Evolutionary conservation across 2,113 vertebrate genomes (phyloP).

Genomic region (Mobula birostris): DNA sequence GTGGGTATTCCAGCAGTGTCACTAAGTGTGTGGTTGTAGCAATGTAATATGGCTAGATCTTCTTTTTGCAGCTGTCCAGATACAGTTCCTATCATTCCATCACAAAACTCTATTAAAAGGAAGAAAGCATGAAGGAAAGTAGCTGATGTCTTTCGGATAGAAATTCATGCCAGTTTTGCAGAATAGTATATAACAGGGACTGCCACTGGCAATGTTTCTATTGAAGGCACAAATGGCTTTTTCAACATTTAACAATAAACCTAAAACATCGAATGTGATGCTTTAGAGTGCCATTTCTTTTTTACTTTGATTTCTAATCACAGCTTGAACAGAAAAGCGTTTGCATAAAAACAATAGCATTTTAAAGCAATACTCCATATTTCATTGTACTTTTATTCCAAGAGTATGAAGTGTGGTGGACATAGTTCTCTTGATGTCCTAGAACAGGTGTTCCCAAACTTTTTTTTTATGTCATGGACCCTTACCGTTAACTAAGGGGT

Average conservation of each 20-base stretch:
- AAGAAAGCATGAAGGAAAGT: neutral
- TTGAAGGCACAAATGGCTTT: neutral
- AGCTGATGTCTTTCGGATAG: neutral
- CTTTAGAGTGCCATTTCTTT: neutral
- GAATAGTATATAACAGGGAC: neutral
- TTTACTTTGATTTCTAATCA: conserved; percentile 8
- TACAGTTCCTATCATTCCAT: neutral
- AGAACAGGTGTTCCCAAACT: no score
- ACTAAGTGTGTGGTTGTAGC: neutral
- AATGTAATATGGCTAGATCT: neutral
- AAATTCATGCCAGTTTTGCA: neutral
- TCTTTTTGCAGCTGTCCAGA: neutral
- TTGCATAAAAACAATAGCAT: neutral
- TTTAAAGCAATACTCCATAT: neutral
- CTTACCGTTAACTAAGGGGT: no score
- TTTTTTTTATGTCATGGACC: no score
- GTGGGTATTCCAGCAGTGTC: neutral
- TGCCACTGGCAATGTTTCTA: neutral
- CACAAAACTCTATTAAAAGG: neutral
- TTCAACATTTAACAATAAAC: neutral
- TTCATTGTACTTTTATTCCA: neutral
- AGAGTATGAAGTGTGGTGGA: neutral
- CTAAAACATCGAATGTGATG: neutral
- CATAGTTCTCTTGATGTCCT: neutral
- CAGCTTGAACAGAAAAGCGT: neutral